These are phyloP conservation scores for Trypoxylon attenuatum DNA, from an alignment of 2,888 invertebrate species.

Conservation along the genomic window DNA sequence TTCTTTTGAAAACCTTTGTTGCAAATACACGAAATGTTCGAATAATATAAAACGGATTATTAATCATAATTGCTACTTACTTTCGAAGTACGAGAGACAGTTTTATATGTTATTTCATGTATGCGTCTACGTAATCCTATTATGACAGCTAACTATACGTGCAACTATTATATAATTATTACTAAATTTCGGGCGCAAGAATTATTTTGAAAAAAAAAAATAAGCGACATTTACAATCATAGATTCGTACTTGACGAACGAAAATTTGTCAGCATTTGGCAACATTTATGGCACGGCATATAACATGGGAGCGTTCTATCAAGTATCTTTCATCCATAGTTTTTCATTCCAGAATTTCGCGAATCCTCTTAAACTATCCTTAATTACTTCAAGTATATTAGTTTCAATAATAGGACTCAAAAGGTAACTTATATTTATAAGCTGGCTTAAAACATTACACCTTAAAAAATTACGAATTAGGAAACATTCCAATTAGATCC, in stretches of 20 bases:
- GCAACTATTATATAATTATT: conserved; percentile 10
- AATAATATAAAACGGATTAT: conserved; percentile 1
- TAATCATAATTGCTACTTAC: neutral
- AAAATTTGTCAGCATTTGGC: conserved; percentile 2
- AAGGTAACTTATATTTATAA: too few species aligned
- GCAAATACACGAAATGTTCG: neutral
- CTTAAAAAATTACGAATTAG: too few species aligned
- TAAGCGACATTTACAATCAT: conserved; percentile 14
- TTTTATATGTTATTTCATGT: neutral
- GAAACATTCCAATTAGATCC: too few species aligned
- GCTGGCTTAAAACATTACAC: too few species aligned
- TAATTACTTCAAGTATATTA: too few species aligned
- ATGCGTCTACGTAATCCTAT: conserved; percentile 1
- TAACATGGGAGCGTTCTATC: conserved; percentile 54
- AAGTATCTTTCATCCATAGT: conserved; percentile 22
- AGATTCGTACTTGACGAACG: conserved; percentile 8
- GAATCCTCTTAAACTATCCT: neutral
- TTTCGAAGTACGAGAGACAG: neutral
- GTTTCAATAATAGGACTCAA: too few species aligned
- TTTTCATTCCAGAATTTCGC: conserved; percentile 14
- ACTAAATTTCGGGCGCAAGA: neutral
- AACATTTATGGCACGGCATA: neutral
- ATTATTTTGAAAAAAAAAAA: conserved; percentile 2
- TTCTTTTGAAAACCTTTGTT: conserved; percentile 1
- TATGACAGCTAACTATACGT: conserved; percentile 7